A percentile compares a stretch with the other conserved stretches of the same genome.
phyloP scores from a whole-genome alignment of 1,140 invertebrate species.

The Zaprionus kolodkinae region DNA sequence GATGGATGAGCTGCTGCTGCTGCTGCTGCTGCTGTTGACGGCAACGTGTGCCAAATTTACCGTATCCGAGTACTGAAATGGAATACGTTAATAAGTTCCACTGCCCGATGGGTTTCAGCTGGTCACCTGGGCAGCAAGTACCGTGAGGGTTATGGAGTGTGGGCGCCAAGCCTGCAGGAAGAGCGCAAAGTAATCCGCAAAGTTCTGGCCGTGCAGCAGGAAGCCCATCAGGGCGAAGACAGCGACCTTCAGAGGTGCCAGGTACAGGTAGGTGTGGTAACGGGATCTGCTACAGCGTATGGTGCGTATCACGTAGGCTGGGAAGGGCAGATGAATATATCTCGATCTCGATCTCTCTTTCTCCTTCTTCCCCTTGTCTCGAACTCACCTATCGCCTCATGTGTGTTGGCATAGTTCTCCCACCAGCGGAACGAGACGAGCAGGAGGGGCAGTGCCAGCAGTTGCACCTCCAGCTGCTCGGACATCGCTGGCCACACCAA shows the following conservation, averaged over 20 bases:
- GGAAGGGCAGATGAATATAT: neutral
- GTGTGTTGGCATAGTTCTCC: conserved; percentile 90
- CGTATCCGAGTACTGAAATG: conserved; percentile 40
- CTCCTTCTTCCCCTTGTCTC: neutral
- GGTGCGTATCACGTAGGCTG: conserved; percentile 70
- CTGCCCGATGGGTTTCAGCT: conserved; percentile 10
- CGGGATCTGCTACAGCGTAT: conserved; percentile 85
- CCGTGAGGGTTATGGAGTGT: conserved; percentile 86
- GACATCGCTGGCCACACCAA: conserved; percentile 88
- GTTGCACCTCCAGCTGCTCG: conserved; percentile 85
- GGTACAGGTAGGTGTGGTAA: conserved; percentile 89
- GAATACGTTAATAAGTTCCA: neutral
- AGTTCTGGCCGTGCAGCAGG: conserved; percentile 85
- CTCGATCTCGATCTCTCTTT: neutral
- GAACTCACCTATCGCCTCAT: conserved; percentile 83
- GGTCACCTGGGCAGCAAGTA: conserved; percentile 63
- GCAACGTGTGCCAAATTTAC: conserved; percentile 31
- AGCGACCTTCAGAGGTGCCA: conserved; percentile 88
- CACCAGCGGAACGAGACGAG: conserved; percentile 93
- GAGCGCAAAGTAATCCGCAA: conserved; percentile 86
- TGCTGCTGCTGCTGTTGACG: conserved; percentile 26
- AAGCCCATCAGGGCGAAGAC: conserved; percentile 87
- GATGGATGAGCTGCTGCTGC: conserved; percentile 46
- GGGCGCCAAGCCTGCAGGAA: conserved; percentile 85
- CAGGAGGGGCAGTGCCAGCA: conserved; percentile 88